Percentiles rank a stretch among this genome's conserved stretches.
Conservation (phyloP, 1,140 invertebrate genomes). For the Drosophila yakuba region DNA sequence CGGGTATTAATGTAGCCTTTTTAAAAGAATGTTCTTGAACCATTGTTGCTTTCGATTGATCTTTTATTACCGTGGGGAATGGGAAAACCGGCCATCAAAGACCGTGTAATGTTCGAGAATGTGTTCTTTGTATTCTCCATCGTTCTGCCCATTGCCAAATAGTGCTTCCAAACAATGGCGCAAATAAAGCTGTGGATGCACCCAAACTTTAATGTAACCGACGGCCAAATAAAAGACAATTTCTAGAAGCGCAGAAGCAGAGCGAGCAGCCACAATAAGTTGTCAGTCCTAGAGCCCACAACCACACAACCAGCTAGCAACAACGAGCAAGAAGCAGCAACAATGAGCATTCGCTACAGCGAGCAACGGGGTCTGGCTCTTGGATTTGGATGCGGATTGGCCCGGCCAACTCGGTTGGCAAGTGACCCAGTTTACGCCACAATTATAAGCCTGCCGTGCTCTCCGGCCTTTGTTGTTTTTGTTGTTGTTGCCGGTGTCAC, state of each 20-base stretch:
- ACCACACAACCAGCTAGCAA: constrained; percentile 3
- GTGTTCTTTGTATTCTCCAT: constrained; percentile 25
- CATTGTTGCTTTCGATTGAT: not conserved
- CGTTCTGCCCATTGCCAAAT: constrained; percentile 65
- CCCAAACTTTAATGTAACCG: constrained; percentile 67
- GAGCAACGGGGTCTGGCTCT: constrained; percentile 22
- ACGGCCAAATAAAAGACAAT: constrained; percentile 53
- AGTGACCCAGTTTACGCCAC: constrained; percentile 78
- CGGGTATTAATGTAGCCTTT: too few relatives aligned
- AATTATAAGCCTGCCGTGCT: constrained; percentile 71
- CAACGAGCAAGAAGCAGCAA: constrained; percentile 15
- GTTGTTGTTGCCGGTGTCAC: constrained; percentile 33
- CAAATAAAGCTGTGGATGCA: constrained; percentile 30
- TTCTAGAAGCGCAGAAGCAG: constrained; percentile 54
- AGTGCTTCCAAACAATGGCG: constrained; percentile 62
- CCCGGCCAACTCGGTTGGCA: constrained; percentile 14
- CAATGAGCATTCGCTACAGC: constrained; percentile 21
- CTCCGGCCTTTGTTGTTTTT: constrained; percentile 18
- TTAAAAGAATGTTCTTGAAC: too few relatives aligned
- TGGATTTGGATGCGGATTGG: constrained; percentile 49
- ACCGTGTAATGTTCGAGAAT: constrained; percentile 25
- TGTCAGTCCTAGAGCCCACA: constrained; percentile 22
- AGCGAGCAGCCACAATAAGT: constrained; percentile 58
- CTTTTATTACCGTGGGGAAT: not conserved
- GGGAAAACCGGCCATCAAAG: constrained; percentile 13